Conservation (phyloP, 2,113 vertebrate species). For the Chloebia gouldiae region DNA sequence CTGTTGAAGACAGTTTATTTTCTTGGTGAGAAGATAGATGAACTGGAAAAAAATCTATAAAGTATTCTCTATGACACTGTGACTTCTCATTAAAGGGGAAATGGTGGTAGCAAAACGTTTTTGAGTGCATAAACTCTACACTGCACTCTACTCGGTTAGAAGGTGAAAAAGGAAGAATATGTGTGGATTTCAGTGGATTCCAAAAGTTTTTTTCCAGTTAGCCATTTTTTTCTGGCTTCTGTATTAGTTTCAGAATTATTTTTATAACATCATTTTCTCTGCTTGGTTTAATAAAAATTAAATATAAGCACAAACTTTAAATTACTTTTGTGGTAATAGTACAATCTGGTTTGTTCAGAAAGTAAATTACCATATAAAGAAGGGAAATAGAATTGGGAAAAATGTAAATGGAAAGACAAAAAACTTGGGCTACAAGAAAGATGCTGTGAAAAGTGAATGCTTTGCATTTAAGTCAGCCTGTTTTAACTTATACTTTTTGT, state of each 20-base stretch:
- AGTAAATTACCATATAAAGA: background rate
- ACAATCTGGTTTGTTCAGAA: background rate
- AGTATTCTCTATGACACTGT: background rate
- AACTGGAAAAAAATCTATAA: constrained; percentile 15
- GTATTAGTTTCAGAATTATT: background rate
- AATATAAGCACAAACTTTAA: background rate
- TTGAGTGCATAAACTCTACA: background rate
- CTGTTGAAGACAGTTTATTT: background rate
- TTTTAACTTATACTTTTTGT: background rate
- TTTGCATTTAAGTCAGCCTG: background rate
- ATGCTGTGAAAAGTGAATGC: background rate
- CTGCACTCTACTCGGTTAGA: background rate
- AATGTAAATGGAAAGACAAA: background rate
- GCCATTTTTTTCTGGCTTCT: background rate
- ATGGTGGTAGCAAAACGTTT: background rate
- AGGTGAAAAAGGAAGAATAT: background rate
- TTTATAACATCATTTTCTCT: background rate
- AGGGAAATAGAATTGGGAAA: background rate
- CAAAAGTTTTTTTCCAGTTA: background rate
- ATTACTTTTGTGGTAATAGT: background rate
- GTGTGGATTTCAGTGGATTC: background rate
- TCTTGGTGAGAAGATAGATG: background rate
- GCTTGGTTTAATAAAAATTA: background rate
- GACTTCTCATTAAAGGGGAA: background rate
- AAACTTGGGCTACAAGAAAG: background rate